Evolutionary conservation across 2,797 vertebrate genomes (phyloP), one percentile per base, ranked within the genome.

Genomic region (Cyclopterus lumpus): DNA sequence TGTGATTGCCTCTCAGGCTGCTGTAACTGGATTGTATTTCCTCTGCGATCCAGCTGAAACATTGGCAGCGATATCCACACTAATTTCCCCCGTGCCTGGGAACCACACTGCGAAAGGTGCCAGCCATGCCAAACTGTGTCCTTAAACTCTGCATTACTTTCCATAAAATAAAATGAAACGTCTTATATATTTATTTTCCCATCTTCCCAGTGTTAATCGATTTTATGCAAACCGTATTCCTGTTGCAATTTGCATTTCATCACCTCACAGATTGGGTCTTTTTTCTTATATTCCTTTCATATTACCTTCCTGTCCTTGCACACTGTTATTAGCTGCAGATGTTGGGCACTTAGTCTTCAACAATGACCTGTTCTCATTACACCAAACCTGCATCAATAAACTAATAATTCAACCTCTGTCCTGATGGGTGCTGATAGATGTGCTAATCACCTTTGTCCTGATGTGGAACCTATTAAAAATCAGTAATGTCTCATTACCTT

Each of bases 71-170:
- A 78, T 72, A 72, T 88, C 86, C 77, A n/a, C 73, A 71, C 73
- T 87, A 79, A 93, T 91, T 92, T 92, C 86, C 88, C 81, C 82
- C 34, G 85, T 83, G 88, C 64, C 79, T 78, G 71, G 76, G 84
- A 86, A 84, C 73, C 81, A 76, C 75, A 59, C 59, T 55, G 67
- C 34, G 16, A 83, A 84, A 76, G 74, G 81, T 51, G 64, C 58
- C 82, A 82, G 84, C 77, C 82, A 80, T 74, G 77, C 80, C 74
- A 81, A 88, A 83, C 71, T 68, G 67, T 80, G 79, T 88, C 77
- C 66, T 80, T 78, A 82, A 83, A 84, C 77, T 83, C 69, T 40
- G 30, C 36, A 63, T 73, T 80, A 88, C 75, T 84, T 82, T 78
- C 70, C 61, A 71, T 64, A 77, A 81, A 87, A 81, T 87, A 68